phyloP scores from a whole-genome alignment of 2,113 vertebrate genomes.

The Promerops cafer region DNA sequence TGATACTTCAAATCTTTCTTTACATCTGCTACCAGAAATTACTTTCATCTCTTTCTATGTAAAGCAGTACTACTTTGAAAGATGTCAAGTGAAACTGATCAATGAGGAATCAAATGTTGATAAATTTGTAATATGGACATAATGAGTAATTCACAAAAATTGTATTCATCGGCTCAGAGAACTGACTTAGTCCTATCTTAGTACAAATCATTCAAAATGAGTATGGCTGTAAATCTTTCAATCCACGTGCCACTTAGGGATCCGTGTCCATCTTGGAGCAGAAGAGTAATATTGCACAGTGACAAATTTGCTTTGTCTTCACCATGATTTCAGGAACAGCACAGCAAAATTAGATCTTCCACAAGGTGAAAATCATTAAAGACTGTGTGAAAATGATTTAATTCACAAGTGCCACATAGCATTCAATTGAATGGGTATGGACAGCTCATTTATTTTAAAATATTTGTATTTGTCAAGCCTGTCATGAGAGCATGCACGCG shows the following conservation, averaged over 20 bases:
- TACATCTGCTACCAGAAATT: neutral
- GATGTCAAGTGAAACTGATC: neutral
- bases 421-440: neutral
- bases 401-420: neutral
- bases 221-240: neutral
- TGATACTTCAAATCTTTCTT: neutral
- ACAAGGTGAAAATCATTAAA: neutral
- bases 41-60: neutral
- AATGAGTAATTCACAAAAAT: neutral
- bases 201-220: neutral
- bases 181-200: neutral
- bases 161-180: neutral
- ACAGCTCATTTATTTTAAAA: constrained; percentile 44
- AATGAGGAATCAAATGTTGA: neutral
- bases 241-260: neutral
- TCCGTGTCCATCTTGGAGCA: neutral
- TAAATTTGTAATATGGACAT: neutral
- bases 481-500: neutral
- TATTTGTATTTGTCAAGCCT: constrained; percentile 22
- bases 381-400: neutral
- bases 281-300: neutral
- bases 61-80: neutral
- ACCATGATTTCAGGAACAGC: neutral
- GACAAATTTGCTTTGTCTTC: neutral
- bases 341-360: neutral